These are phyloP conservation scores for Capitella teleta DNA, from an alignment of 1,140 invertebrate genomes.

Conservation along the genomic window DNA sequence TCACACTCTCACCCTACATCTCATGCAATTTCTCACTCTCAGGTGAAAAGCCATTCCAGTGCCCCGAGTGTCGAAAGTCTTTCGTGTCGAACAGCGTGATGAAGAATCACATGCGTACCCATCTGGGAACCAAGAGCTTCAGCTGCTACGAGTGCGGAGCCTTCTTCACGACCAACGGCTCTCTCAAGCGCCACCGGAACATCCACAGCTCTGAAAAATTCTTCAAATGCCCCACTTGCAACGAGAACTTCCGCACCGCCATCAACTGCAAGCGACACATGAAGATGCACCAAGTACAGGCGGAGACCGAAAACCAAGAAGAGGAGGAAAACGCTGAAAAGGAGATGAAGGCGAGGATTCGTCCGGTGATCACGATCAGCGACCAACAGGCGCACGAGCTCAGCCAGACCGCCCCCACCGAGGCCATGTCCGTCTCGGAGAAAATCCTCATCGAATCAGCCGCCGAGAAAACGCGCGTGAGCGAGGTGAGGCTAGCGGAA, in stretches of 20 bases:
- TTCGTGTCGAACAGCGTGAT: constrained; percentile 34
- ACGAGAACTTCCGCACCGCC: constrained; percentile 42
- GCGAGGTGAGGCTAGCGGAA: background rate
- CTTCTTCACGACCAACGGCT: constrained; percentile 37
- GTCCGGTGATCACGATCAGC: constrained; percentile 24
- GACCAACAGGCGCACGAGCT: constrained; percentile 34
- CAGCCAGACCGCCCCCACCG: constrained; percentile 18
- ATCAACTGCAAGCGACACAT: constrained; percentile 42
- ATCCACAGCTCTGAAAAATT: constrained; percentile 25
- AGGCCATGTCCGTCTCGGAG: constrained; percentile 42
- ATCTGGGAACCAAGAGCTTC: constrained; percentile 20
- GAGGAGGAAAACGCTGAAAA: constrained; percentile 2
- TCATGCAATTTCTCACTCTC: background rate
- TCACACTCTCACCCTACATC: background rate
- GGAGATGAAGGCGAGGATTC: constrained; percentile 2
- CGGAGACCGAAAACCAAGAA: background rate
- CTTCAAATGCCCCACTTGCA: constrained; percentile 43
- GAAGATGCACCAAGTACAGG: constrained; percentile 29
- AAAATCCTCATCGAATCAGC: constrained; percentile 47
- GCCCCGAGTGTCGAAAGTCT: constrained; percentile 29
- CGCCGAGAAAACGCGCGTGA: constrained; percentile 32
- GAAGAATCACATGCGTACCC: constrained; percentile 36
- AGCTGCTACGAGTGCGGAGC: constrained; percentile 6
- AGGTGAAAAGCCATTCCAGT: constrained; percentile 35
- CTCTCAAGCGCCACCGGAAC: constrained; percentile 34